phyloP scores from a whole-genome alignment of 1,140 invertebrate genomes.

The Alviniconcha marisindica region DNA sequence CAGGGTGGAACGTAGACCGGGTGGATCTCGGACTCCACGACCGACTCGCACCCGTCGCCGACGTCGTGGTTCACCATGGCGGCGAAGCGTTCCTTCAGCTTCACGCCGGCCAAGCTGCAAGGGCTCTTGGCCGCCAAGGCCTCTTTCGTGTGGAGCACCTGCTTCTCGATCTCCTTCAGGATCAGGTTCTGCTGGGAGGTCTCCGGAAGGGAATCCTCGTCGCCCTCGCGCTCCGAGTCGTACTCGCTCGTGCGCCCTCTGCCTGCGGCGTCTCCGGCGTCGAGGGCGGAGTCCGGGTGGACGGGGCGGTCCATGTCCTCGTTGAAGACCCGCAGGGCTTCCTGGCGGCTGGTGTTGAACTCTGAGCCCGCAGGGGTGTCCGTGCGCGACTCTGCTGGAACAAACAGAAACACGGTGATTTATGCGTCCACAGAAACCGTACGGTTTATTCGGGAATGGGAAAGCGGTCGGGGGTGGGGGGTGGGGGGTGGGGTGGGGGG shows the following conservation, averaged over 20 bases:
- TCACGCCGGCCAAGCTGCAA: neutral
- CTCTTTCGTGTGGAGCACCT: neutral
- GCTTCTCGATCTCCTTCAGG: slow-evolving; percentile 26
- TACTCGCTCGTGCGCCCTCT: slow-evolving; percentile 27
- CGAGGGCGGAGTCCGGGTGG: neutral
- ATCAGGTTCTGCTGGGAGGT: slow-evolving; percentile 24
- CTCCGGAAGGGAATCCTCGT: neutral
- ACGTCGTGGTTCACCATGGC: neutral
- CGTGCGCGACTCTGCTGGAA: neutral
- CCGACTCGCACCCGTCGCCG: slow-evolving; percentile 7
- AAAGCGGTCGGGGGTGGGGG: too few relatives aligned
- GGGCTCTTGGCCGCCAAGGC: neutral
- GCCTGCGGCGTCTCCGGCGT: neutral
- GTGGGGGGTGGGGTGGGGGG: too few relatives aligned
- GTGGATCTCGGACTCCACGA: slow-evolving; percentile 20
- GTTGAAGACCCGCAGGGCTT: neutral
- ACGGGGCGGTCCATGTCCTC: neutral
- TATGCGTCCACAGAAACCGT: too few relatives aligned
- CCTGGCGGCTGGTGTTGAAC: neutral
- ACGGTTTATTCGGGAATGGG: too few relatives aligned
- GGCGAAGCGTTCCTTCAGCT: neutral
- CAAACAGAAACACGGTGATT: neutral
- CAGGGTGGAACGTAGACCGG: slow-evolving; percentile 9
- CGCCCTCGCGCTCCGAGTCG: slow-evolving; percentile 21
- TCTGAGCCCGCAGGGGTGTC: neutral